Evolutionary conservation across 2,797 vertebrate species (phyloP).

Genomic region (Cryptoblepharus egeriae): DNA sequence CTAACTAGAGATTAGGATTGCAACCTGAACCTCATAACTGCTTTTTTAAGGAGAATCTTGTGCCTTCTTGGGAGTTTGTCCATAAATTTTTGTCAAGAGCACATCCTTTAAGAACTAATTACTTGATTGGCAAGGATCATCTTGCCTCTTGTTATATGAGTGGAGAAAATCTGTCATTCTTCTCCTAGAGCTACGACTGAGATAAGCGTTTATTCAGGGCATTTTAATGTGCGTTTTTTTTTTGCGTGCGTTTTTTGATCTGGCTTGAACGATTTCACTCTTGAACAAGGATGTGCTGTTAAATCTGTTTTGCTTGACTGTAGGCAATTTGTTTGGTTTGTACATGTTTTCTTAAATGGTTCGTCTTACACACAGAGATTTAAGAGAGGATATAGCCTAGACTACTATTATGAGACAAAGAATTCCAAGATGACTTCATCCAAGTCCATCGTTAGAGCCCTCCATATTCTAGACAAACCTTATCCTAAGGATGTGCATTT

Average conservation of each 20-base stretch:
- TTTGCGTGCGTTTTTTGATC: slow-evolving; percentile 2
- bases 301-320: slow-evolving; percentile 33
- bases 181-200: slow-evolving; percentile 44
- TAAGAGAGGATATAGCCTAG: slow-evolving; percentile 29
- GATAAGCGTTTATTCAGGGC: slow-evolving; percentile 29
- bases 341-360: slow-evolving; percentile 44
- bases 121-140: slow-evolving; percentile 54
- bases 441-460: background rate
- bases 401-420: background rate
- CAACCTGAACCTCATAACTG: background rate
- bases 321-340: slow-evolving; percentile 44
- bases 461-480: background rate
- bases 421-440: background rate
- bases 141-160: background rate
- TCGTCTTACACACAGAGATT: slow-evolving; percentile 48
- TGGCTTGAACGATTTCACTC: slow-evolving; percentile 12
- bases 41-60: background rate
- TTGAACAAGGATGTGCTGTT: slow-evolving; percentile 18
- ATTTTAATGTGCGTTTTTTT: too few species aligned
- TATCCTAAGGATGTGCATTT: too few species aligned
- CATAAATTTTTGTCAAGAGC: slow-evolving; percentile 44
- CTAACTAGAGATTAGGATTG: too few species aligned
- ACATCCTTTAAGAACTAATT: slow-evolving; percentile 53
- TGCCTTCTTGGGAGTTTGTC: slow-evolving; percentile 36
- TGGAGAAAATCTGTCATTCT: slow-evolving; percentile 19